A percentile compares a stretch with the other conserved stretches of the same genome.
These are phyloP conservation scores for Halocynthia roretzi DNA, from an alignment of 23 tunicate species.

Conservation along the genomic window DNA sequence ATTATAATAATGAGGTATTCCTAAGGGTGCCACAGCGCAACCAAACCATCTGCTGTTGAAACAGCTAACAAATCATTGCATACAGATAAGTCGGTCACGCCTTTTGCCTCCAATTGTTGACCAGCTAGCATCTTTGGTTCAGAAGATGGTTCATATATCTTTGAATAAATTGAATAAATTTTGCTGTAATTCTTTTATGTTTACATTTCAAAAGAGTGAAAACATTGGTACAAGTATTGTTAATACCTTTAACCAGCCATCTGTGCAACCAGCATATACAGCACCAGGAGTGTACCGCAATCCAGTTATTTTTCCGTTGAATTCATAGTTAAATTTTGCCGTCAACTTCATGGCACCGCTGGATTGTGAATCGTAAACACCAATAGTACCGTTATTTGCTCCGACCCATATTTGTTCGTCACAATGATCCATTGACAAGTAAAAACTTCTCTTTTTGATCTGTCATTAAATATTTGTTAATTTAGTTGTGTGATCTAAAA, in stretches of 20 bases:
- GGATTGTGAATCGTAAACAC: slow-evolving; percentile 10
- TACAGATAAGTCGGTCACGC: slow-evolving; percentile 10
- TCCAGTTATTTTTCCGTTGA: slow-evolving; percentile 8
- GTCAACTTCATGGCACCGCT: not conserved
- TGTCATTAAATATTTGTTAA: not conserved
- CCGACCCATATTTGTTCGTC: slow-evolving; percentile 18
- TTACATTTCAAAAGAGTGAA: not conserved
- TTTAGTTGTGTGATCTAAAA: not conserved
- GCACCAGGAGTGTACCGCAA: slow-evolving; percentile 11
- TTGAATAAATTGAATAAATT: too few species aligned
- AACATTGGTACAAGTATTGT: too few species aligned
- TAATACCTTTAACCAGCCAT: slow-evolving; percentile 25
- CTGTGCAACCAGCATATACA: slow-evolving; percentile 22
- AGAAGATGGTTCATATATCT: slow-evolving; percentile 1
- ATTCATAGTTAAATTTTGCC: slow-evolving; percentile 2
- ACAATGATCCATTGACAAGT: not conserved
- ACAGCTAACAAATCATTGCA: slow-evolving; percentile 5
- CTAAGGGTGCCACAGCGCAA: slow-evolving; percentile 15
- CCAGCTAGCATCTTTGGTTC: not conserved
- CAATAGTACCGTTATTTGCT: not conserved
- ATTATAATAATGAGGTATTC: too few species aligned
- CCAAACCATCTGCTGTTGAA: slow-evolving; percentile 14
- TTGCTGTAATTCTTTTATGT: too few species aligned
- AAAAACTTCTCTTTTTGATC: slow-evolving; percentile 1
- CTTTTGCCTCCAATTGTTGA: slow-evolving; percentile 1